Evolutionary conservation across 2,888 invertebrate species (phyloP).

Genomic region (Eremobia ochroleuca): DNA sequence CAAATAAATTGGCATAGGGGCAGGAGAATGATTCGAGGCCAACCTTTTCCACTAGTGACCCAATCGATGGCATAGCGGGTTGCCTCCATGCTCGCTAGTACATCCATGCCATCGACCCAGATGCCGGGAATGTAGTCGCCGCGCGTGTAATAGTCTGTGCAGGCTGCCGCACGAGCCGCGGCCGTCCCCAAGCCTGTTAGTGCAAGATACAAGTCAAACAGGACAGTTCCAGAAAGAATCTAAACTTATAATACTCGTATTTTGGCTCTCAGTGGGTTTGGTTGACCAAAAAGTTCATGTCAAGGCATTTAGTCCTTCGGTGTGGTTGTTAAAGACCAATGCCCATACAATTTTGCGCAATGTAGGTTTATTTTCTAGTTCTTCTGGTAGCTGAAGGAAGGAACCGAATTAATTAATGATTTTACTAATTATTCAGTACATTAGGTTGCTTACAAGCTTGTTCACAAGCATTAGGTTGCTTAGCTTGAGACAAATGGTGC

Average conservation of each 20-base stretch:
- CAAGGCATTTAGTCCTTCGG: too few species aligned
- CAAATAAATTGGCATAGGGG: neutral
- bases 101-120: conserved; percentile 45
- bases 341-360: too few species aligned
- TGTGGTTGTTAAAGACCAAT: neutral
- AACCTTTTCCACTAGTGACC: conserved; percentile 25
- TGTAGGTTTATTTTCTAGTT: neutral
- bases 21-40: neutral
- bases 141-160: conserved; percentile 30
- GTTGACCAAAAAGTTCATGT: neutral
- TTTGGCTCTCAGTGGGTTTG: neutral
- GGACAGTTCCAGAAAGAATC: neutral
- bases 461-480: too few species aligned
- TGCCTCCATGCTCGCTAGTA: conserved; percentile 25
- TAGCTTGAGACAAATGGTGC: too few species aligned
- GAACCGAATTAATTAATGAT: neutral
- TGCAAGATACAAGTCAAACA: neutral
- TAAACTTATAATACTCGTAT: neutral
- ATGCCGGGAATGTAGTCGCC: conserved; percentile 35
- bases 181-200: conserved; percentile 25
- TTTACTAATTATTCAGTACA: neutral
- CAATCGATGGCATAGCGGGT: conserved; percentile 27
- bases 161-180: conserved; percentile 11
- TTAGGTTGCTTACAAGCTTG: too few species aligned
- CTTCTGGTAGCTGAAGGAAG: neutral